phyloP scores from a whole-genome alignment of 2,113 vertebrate genomes.

The Oplegnathus fasciatus region DNA sequence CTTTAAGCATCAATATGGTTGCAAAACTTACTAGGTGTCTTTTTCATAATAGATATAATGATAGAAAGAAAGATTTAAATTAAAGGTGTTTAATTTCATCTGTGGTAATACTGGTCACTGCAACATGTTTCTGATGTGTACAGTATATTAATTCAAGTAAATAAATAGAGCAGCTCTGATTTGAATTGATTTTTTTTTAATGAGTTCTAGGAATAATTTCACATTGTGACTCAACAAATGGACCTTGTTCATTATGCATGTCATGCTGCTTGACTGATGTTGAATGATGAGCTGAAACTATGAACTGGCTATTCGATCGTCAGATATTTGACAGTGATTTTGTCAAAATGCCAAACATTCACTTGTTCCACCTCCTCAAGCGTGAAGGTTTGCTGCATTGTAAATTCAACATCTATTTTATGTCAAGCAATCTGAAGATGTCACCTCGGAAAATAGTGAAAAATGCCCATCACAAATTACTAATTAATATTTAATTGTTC shows the following conservation, averaged over 20 bases:
- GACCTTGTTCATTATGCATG: not conserved
- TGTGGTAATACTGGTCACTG: not conserved
- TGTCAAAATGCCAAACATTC: slow-evolving; percentile 3
- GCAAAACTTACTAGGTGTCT: not conserved
- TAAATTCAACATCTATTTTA: not conserved
- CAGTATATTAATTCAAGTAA: not conserved
- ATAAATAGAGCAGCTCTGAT: slow-evolving; percentile 53
- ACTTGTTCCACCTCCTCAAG: not conserved
- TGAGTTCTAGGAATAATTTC: not conserved
- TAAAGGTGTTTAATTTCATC: not conserved
- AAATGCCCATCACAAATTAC: not conserved
- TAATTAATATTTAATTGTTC: not conserved
- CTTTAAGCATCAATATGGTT: not conserved
- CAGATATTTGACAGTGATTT: not conserved
- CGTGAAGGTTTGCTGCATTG: not conserved
- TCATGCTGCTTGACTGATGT: slow-evolving; percentile 39
- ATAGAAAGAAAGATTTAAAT: too few relatives aligned
- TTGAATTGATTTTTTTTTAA: slow-evolving; percentile 37
- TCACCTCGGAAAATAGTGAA: not conserved
- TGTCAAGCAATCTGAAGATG: not conserved
- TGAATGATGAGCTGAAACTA: not conserved
- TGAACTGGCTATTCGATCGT: not conserved
- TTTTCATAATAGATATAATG: not conserved
- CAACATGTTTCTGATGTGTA: not conserved
- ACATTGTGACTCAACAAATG: slow-evolving; percentile 24